Evolutionary conservation across 1,140 invertebrate genomes (phyloP).

Genomic region (Drosophila ambigua): DNA sequence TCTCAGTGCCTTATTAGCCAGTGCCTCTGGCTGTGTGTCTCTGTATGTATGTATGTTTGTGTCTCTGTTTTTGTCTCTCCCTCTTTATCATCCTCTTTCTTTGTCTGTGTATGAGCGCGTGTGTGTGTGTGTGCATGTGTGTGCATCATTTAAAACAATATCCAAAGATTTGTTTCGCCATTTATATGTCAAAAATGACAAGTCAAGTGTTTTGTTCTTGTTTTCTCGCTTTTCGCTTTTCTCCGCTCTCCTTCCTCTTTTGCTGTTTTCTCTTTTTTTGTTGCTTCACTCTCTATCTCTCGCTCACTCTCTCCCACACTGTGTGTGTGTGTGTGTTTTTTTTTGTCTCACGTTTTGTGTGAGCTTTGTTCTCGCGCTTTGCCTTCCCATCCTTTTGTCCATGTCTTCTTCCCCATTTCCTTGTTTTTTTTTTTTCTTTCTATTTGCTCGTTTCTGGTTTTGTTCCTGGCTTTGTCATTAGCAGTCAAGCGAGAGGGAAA

Average conservation of each 20-base stretch:
- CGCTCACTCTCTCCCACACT: too few species aligned
- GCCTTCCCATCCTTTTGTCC: conserved; percentile 16
- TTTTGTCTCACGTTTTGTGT: too few species aligned
- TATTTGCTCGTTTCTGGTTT: conserved; percentile 25
- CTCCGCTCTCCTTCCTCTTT: conserved; percentile 2
- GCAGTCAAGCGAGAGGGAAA: conserved; percentile 49
- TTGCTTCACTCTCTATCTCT: too few species aligned
- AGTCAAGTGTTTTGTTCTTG: conserved; percentile 71
- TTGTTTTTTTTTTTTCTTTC: conserved; percentile 24
- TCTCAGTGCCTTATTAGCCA: conserved; percentile 63
- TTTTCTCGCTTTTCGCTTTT: conserved; percentile 32
- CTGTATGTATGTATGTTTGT: conserved; percentile 4
- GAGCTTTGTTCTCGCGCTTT: too few species aligned
- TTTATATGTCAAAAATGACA: conserved; percentile 80
- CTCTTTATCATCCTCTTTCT: conserved; percentile 1
- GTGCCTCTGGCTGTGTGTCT: conserved; percentile 15
- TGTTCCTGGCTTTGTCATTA: conserved; percentile 60
- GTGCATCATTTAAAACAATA: conserved; percentile 76
- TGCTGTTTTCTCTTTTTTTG: conserved; percentile 1
- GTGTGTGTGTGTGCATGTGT: conserved; percentile 40
- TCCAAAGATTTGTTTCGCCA: conserved; percentile 79
- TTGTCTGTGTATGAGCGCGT: background rate
- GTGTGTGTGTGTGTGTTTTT: too few species aligned
- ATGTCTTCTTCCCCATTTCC: conserved; percentile 35
- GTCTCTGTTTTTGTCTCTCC: background rate